Evolutionary conservation across 2,113 vertebrate species (phyloP), one percentile per base, ranked within the genome.

Genomic region (Ctenodactylus gundi): DNA sequence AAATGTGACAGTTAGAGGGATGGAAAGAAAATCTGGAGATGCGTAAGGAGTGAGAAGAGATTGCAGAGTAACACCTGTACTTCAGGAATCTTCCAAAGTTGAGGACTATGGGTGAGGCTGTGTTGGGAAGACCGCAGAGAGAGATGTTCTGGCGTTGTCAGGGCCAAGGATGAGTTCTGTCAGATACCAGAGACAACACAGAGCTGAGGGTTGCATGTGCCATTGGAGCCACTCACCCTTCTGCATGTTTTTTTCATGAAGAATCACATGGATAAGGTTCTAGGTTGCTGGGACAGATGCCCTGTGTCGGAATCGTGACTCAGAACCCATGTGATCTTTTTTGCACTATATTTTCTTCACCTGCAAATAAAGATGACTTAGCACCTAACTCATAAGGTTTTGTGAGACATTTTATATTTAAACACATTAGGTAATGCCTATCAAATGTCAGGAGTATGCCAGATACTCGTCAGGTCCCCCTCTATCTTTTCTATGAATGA

Each of bases 71-170:
- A 46, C 34, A 51, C 39, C 34, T 3, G 1, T 27, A 8, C 39
- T 70, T 70, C 31, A 46, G 55, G 51, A 31, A 2, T 34, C n/a
- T 75, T 67, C 72, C 17, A 10, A 34, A 49, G 21, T 55, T 4
- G 0, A 51, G 34, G 34, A 39, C 27, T 14, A 55, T 34, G 68
- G 44, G 49, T 9, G 7, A 70, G 9, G 34, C 41, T 77, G 60
- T 25, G 4, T 8, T 53, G 12, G 51, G 10, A n/a, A 77, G 25
- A 25, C 80, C 46, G 5, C 7, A 25, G 39, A 60, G 15, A 36
- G 0, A n/a, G 3, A 25, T n/a, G 64, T 5, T 21, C 12, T 0
- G 18, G 53, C 34, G 29, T 5, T 2, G 3, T 29, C 27, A 7
- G 23, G 49, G 18, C 39, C 36, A 5, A 39, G 57, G 8, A 11